Percentiles rank a stretch among this genome's conserved stretches.
phyloP scores from a whole-genome alignment of 2,113 vertebrate species.

The Eretmochelys imbricata region DNA sequence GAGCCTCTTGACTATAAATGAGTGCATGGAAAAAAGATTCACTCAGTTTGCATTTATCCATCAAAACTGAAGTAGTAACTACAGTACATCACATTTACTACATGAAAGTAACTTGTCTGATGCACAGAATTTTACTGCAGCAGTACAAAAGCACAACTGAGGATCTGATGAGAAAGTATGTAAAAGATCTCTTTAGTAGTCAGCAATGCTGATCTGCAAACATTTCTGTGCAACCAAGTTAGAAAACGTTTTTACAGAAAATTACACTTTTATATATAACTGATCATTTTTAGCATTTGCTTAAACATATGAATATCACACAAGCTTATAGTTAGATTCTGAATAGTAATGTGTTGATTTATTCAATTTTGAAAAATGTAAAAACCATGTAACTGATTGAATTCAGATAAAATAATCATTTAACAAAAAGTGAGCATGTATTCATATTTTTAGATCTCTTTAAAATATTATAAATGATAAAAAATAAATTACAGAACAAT shows the following conservation, averaged over 20 bases:
- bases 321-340: slow-evolving; percentile 12
- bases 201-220: slow-evolving; percentile 86
- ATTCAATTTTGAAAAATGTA: slow-evolving; percentile 25
- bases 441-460: slow-evolving; percentile 14
- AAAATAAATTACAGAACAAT: slow-evolving; percentile 72
- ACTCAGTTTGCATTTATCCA: slow-evolving; percentile 83
- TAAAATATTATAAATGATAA: slow-evolving; percentile 41
- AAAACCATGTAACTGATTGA: slow-evolving; percentile 33
- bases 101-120: slow-evolving; percentile 77
- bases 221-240: slow-evolving; percentile 82
- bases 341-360: slow-evolving; percentile 23
- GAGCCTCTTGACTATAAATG: not conserved
- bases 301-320: slow-evolving; percentile 2
- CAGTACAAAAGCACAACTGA: slow-evolving; percentile 74
- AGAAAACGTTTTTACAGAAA: slow-evolving; percentile 28
- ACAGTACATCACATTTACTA: slow-evolving; percentile 72
- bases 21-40: slow-evolving; percentile 79
- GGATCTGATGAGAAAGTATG: slow-evolving; percentile 61
- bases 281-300: slow-evolving; percentile 39
- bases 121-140: slow-evolving; percentile 84
- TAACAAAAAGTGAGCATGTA: not conserved
- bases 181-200: slow-evolving; percentile 69
- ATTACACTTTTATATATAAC: not conserved
- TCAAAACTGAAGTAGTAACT: slow-evolving; percentile 74
- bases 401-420: slow-evolving; percentile 45